These are phyloP conservation scores for Menidia menidia DNA, from an alignment of 2,797 vertebrate genomes.

Conservation along the genomic window DNA sequence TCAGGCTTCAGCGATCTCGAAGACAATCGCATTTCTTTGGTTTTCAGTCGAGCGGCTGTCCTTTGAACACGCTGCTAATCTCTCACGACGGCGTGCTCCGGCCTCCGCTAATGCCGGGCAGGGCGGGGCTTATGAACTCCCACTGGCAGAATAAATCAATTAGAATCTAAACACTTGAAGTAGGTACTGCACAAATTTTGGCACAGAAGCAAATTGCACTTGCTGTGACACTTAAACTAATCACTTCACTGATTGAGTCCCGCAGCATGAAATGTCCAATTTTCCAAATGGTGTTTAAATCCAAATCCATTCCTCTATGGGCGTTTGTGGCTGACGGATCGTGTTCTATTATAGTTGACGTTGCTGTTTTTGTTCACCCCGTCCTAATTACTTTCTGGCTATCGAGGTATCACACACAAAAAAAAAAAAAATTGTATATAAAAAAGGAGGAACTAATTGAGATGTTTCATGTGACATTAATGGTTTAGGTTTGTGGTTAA, in stretches of 20 bases:
- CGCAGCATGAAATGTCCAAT: conserved; percentile 57
- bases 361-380: neutral
- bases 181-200: conserved; percentile 52
- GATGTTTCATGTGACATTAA: conserved; percentile 31
- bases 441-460: neutral
- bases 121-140: conserved; percentile 18
- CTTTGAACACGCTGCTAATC: conserved; percentile 46
- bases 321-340: conserved; percentile 33
- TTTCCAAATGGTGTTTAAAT: conserved; percentile 61
- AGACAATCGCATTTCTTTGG: conserved; percentile 61
- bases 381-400: neutral
- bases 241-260: conserved; percentile 27
- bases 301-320: conserved; percentile 43
- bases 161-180: conserved; percentile 28
- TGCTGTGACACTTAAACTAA: conserved; percentile 59
- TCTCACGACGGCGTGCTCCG: conserved; percentile 17
- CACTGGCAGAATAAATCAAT: conserved; percentile 28
- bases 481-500: conserved; percentile 4
- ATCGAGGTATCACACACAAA: conserved; percentile 6
- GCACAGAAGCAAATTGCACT: conserved; percentile 71
- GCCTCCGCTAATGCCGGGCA: neutral
- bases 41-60: conserved; percentile 65
- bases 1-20: conserved; percentile 36
- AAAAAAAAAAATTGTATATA: too few relatives aligned
- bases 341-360: conserved; percentile 6